A percentile compares a stretch with the other conserved stretches of the same genome.
phyloP scores from a whole-genome alignment of 2,888 invertebrate genomes.

The Dromius quadrimaculatus region DNA sequence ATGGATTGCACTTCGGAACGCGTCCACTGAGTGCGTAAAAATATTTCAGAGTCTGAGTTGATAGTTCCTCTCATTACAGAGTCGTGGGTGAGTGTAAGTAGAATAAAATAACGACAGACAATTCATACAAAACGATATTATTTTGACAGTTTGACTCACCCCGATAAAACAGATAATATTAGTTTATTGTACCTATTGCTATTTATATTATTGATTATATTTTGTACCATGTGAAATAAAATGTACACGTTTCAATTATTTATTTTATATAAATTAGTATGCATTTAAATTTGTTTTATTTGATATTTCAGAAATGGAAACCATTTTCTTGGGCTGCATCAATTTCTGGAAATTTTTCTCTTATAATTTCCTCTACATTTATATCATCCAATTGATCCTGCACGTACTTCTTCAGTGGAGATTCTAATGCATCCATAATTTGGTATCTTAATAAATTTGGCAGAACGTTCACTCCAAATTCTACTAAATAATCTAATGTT shows the following conservation, averaged over 20 bases:
- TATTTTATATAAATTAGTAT: constrained; percentile 61
- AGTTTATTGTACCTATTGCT: constrained; percentile 64
- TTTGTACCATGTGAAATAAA: constrained; percentile 65
- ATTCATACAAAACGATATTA: constrained; percentile 20
- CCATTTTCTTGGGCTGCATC: constrained; percentile 71
- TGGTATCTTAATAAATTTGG: constrained; percentile 89
- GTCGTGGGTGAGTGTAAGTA: constrained; percentile 30
- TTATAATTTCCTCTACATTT: constrained; percentile 80
- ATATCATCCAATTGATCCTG: constrained; percentile 81
- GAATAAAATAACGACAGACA: constrained; percentile 20
- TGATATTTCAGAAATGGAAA: constrained; percentile 58
- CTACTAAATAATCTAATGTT: constrained; percentile 85
- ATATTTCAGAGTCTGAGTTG: constrained; percentile 50
- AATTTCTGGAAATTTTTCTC: constrained; percentile 76
- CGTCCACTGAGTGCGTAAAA: constrained; percentile 44
- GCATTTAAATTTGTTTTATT: constrained; percentile 27
- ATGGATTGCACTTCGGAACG: constrained; percentile 13
- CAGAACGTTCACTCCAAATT: constrained; percentile 83
- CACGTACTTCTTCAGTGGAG: constrained; percentile 79
- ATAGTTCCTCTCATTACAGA: constrained; percentile 49
- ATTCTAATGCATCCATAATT: constrained; percentile 87
- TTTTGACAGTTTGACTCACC: constrained; percentile 22
- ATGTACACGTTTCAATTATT: constrained; percentile 65
- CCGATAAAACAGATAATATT: constrained; percentile 53
- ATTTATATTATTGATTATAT: constrained; percentile 67